Evolutionary conservation across 1,140 invertebrate genomes (phyloP).

Genomic region (Harpegnathos saltator): DNA sequence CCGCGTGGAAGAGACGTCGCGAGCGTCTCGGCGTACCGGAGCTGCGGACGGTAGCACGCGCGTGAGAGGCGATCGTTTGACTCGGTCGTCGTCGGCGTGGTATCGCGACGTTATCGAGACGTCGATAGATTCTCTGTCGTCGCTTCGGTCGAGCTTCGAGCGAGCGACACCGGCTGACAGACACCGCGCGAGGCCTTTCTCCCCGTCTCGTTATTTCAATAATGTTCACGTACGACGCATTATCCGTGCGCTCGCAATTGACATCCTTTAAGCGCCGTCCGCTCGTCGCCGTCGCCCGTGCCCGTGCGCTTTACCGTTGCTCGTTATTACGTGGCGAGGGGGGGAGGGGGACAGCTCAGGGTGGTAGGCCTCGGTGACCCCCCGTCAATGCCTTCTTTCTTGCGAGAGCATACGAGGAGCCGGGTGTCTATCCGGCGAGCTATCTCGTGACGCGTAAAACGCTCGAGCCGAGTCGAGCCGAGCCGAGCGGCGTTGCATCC

Average conservation of each 20-base stretch:
- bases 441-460: not conserved
- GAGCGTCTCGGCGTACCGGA: not conserved
- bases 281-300: conserved; percentile 51
- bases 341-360: conserved; percentile 22
- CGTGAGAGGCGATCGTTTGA: conserved; percentile 14
- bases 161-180: not conserved
- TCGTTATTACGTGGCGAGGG: conserved; percentile 66
- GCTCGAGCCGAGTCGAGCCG: too few species aligned
- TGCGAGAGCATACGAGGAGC: too few species aligned
- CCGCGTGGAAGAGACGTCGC: not conserved
- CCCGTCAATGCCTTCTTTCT: not conserved
- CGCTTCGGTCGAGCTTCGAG: not conserved
- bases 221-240: conserved; percentile 53
- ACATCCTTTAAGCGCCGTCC: conserved; percentile 73
- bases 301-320: conserved; percentile 69
- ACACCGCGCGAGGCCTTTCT: conserved; percentile 17
- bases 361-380: conserved; percentile 47
- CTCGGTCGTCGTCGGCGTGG: not conserved
- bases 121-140: conserved; percentile 5
- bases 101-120: too few species aligned
- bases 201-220: conserved; percentile 55
- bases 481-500: too few species aligned
- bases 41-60: conserved; percentile 23
- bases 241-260: conserved; percentile 71
- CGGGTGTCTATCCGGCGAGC: not conserved